Evolutionary conservation across 2,888 invertebrate species (phyloP), one percentile per base, ranked within the genome.

Genomic region (Amiota communis): DNA sequence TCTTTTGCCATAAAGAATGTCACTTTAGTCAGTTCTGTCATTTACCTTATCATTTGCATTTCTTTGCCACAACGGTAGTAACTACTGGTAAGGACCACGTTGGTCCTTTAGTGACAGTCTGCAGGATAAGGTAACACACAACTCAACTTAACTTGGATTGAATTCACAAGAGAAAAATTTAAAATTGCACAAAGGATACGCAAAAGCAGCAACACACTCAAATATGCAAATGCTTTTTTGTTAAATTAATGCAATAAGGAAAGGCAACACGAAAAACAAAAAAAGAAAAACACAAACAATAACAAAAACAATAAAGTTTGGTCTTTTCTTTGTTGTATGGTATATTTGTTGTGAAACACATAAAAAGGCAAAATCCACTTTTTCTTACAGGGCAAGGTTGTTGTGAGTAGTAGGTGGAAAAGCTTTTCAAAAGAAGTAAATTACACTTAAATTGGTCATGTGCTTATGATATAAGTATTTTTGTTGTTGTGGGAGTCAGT

Each of bases 141-240:
- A 64, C 59, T 15, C 63, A 36, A 11, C 8, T 13, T 68, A 53
- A 47, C 49, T n/a, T 15, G 65, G 36, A 47, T 46, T 13, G 15
- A 20, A 17, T 20, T 59, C 59, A 17, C 59, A 4, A 11, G 59
- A 59, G 59, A 59, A 10, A 59, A 36, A 36, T 2, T 36, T 36
- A 36, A 36, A 36, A 36, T 36, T 36, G 36, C 59, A 12, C 20
- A 17, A 59, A 59, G 11, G 17, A 20, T 20, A 20, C 59, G 20
- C 23, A 63, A 46, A 63, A 20, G 9, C 23, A 65, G 48, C 47
- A 36, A 47, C 47, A 65, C 78, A 75, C 83, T 85, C 79, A 80
- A 77, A 80, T 82, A 83, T 83, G 83, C 79, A 83, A 85, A 83
- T 83, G 83, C 83, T 80, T 79, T n/a, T 78, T 78, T 75, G 48